These are phyloP conservation scores for Bruchidius siliquastri DNA, from an alignment of 2,888 invertebrate species.

Conservation along the genomic window DNA sequence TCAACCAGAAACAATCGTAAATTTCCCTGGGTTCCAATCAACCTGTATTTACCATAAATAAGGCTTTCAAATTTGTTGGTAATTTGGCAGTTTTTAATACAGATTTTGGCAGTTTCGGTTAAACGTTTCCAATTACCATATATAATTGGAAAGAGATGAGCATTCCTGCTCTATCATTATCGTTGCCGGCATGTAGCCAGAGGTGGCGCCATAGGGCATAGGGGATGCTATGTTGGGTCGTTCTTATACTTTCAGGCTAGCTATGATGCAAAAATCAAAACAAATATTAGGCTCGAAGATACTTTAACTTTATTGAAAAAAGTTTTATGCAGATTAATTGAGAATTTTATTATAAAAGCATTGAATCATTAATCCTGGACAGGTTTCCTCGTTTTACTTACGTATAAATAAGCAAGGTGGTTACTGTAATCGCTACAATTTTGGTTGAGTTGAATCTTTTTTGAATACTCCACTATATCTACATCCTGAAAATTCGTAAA, in stretches of 20 bases:
- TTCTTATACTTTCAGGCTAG: not conserved
- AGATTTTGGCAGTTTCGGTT: conserved; percentile 22
- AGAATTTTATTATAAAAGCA: too few relatives aligned
- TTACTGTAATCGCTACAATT: too few relatives aligned
- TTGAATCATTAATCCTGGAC: too few relatives aligned
- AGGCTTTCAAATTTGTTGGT: conserved; percentile 18
- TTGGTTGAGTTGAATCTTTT: too few relatives aligned
- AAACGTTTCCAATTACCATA: conserved; percentile 29
- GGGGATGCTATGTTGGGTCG: not conserved
- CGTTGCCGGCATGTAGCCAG: conserved; percentile 12
- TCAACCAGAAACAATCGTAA: not conserved
- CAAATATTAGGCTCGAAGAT: too few relatives aligned
- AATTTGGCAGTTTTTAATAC: conserved; percentile 24
- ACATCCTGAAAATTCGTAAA: too few relatives aligned
- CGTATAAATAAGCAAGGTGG: too few relatives aligned
- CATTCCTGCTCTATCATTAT: conserved; percentile 18
- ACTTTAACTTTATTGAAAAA: too few relatives aligned
- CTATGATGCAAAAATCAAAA: too few relatives aligned
- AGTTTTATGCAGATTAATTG: too few relatives aligned
- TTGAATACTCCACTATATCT: too few relatives aligned
- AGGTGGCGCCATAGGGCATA: not conserved
- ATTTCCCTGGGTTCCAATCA: not conserved
- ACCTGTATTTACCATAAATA: conserved; percentile 17
- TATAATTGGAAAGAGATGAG: conserved; percentile 25
- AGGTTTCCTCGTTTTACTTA: too few relatives aligned